These are phyloP conservation scores for Cololabis saira DNA, from an alignment of 2,113 vertebrate genomes.

Conservation along the genomic window DNA sequence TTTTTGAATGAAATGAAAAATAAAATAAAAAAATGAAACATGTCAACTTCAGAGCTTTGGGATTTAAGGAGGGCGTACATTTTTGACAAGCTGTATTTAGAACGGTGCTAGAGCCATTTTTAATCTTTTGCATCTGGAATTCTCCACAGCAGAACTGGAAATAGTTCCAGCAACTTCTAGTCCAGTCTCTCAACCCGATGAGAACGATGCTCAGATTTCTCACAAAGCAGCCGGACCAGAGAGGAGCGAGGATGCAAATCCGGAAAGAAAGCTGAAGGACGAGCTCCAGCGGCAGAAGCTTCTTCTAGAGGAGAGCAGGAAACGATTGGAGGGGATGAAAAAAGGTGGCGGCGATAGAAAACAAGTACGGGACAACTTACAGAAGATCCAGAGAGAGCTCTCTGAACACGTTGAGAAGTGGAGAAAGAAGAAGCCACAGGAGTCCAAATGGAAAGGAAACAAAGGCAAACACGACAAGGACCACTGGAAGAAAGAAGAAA, in stretches of 20 bases:
- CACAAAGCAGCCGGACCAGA: constrained; percentile 42
- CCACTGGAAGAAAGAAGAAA: constrained; percentile 66
- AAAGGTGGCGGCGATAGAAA: constrained; percentile 60
- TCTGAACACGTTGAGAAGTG: constrained; percentile 75
- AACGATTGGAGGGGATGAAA: constrained; percentile 76
- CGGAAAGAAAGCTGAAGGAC: constrained; percentile 50
- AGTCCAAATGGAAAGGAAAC: constrained; percentile 60
- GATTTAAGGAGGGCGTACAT: too few species aligned
- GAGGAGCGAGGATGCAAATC: constrained; percentile 23
- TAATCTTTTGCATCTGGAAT: constrained; percentile 10
- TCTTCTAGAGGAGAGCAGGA: constrained; percentile 77
- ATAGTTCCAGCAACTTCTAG: constrained; percentile 16
- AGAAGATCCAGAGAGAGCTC: constrained; percentile 76
- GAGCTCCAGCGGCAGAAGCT: constrained; percentile 76
- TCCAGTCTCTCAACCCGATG: constrained; percentile 32
- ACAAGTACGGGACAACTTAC: constrained; percentile 71
- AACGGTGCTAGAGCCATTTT: too few species aligned
- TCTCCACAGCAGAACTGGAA: constrained; percentile 54
- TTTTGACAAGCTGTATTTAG: too few species aligned
- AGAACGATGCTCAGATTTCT: constrained; percentile 22
- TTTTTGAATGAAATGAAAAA: too few species aligned
- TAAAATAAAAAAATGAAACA: too few species aligned
- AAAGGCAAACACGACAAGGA: constrained; percentile 57
- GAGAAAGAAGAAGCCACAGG: constrained; percentile 69
- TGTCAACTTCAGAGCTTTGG: too few species aligned